A percentile compares a stretch with the other conserved stretches of the same genome.
Evolutionary conservation across 2,888 invertebrate genomes (phyloP).

Genomic region (Folsomia candida): DNA sequence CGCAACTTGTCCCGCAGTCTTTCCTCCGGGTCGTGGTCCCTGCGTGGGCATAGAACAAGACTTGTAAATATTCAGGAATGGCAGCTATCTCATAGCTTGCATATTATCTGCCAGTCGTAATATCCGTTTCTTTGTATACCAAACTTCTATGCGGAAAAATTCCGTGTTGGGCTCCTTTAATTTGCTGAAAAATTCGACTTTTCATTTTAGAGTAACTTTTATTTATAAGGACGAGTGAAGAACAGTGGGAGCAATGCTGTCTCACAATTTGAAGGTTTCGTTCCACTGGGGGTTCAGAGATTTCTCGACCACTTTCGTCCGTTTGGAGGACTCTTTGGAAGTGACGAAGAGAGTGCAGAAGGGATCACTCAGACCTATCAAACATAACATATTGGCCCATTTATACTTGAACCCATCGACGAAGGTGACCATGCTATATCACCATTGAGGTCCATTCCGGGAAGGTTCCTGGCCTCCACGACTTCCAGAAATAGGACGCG

Average conservation of each 20-base stretch:
- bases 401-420: background rate
- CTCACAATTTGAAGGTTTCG: conserved; percentile 37
- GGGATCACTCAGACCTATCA: conserved; percentile 28
- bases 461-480: conserved; percentile 31
- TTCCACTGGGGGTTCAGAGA: conserved; percentile 34
- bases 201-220: too few relatives aligned
- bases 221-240: background rate
- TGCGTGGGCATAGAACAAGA: background rate
- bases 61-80: background rate
- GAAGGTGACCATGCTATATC: background rate
- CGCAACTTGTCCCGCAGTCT: conserved; percentile 24
- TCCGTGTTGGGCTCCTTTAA: conserved; percentile 24
- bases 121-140: background rate
- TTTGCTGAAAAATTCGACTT: conserved; percentile 20
- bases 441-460: conserved; percentile 36
- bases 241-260: background rate
- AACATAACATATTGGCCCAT: too few relatives aligned
- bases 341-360: conserved; percentile 34
- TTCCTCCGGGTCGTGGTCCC: conserved; percentile 34
- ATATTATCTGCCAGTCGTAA: background rate
- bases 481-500: conserved; percentile 33
- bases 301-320: conserved; percentile 21
- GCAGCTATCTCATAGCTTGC: too few relatives aligned
- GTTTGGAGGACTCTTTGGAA: conserved; percentile 24
- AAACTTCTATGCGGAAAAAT: conserved; percentile 25